Conservation (phyloP, 2,888 invertebrate species). For the Chalcosyrphus nemorum region DNA sequence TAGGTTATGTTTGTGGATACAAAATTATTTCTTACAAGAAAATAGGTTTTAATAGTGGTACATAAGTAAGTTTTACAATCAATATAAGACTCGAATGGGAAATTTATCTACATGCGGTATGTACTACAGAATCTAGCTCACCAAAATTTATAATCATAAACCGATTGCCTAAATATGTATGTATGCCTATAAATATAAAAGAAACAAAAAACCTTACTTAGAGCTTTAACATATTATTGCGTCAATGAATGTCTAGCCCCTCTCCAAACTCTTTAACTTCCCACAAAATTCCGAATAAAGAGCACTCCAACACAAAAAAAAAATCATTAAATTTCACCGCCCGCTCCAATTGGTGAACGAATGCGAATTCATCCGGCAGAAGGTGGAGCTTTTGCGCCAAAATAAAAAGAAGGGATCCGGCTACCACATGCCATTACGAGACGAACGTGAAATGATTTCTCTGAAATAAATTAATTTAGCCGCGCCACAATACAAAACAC, state of each 20-base stretch:
- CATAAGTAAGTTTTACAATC: too few species aligned
- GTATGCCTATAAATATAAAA: constrained; percentile 9
- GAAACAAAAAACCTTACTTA: background rate
- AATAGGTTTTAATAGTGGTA: too few species aligned
- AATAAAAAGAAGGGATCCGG: constrained; percentile 20
- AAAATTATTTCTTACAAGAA: too few species aligned
- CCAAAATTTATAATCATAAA: background rate
- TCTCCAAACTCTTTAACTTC: background rate
- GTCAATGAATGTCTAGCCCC: background rate
- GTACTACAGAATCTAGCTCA: background rate
- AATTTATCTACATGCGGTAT: background rate
- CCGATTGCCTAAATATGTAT: too few species aligned
- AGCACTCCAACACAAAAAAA: background rate
- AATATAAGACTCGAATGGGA: background rate
- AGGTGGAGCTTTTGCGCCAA: constrained; percentile 37
- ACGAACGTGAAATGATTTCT: constrained; percentile 33
- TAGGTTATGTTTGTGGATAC: too few species aligned
- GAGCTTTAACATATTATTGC: constrained; percentile 2
- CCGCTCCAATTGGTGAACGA: constrained; percentile 37
- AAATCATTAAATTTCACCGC: constrained; percentile 6
- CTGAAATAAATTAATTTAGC: constrained; percentile 31
- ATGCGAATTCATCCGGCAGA: constrained; percentile 5
- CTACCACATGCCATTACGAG: background rate
- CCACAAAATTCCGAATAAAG: background rate
- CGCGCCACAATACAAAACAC: too few species aligned